Evolutionary conservation across 2,113 vertebrate species (phyloP), one percentile per base, ranked within the genome.

Genomic region (Brachionichthys hirsutus): DNA sequence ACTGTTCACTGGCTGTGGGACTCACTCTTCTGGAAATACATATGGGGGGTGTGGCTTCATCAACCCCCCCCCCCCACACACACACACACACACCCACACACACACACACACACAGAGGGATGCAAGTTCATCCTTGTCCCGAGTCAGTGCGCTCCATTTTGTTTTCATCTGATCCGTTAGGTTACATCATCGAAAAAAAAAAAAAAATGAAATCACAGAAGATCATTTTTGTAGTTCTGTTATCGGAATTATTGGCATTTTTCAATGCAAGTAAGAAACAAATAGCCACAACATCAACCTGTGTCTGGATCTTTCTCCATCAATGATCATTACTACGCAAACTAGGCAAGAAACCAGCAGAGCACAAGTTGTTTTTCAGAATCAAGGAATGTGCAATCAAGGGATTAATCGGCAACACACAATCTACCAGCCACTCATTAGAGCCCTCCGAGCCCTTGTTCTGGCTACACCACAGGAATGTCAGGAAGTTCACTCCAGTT

Each of bases 11-110:
- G 11, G 73, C 61, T 73, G 73, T 52, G 52, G 70, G 70, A 79
- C 70, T 85, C 86, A 61, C 65, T 85, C 82, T 74, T 75, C 66
- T 78, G 74, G 74, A 84, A 86, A 84, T 73, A 83, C 82, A 84
- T 75, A 80, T 73, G 70, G 75, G 82, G 75, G 82, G 62, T 78
- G 83, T 54, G 47, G 77, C 77, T 83, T 82, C 84, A 84, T 84
- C 84, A 78, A 54, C 66, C 68, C 81, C 84, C 81, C 44, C n/a
- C n/a, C n/a, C n/a, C n/a, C n/a, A n/a, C n/a, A n/a, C n/a, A n/a
- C n/a, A n/a, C n/a, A n/a, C n/a, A n/a, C n/a, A n/a, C n/a, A n/a
- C n/a, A n/a, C n/a, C n/a, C n/a, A n/a, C n/a, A n/a, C n/a, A n/a
- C n/a, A n/a, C 75, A 75, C 66, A 77, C 81, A 81, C 81, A 87